A percentile compares a stretch with the other conserved stretches of the same genome.
Conservation (phyloP, 1,140 invertebrate genomes). For the Heliconius himera region DNA sequence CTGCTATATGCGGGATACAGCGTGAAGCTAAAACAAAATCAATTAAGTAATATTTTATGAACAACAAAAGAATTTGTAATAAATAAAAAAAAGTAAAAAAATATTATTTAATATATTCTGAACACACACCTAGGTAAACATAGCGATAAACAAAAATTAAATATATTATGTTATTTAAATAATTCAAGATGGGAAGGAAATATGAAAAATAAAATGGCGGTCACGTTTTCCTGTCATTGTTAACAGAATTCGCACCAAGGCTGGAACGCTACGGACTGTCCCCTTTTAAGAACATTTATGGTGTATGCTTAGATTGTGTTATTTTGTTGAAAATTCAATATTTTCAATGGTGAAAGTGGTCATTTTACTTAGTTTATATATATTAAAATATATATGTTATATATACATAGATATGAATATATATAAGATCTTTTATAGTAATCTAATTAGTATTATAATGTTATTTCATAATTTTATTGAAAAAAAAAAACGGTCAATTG, state of each 20-base stretch:
- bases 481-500: too few relatives aligned
- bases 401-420: too few relatives aligned
- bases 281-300: background rate
- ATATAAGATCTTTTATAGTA: too few relatives aligned
- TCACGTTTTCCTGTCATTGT: slow-evolving; percentile 7
- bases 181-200: slow-evolving; percentile 2
- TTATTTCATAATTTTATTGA: too few relatives aligned
- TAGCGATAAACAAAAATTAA: background rate
- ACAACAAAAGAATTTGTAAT: background rate
- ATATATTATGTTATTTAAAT: background rate
- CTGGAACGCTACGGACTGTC: background rate
- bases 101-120: background rate
- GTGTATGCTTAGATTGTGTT: background rate
- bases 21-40: background rate
- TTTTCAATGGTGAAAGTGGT: too few relatives aligned
- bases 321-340: background rate
- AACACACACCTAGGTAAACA: background rate
- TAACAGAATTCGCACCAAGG: background rate
- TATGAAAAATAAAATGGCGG: background rate
- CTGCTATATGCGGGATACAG: too few relatives aligned
- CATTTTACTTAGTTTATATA: too few relatives aligned
- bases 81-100: background rate
- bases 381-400: too few relatives aligned
- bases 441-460: too few relatives aligned
- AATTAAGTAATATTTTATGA: background rate